Evolutionary conservation across 2,888 invertebrate species (phyloP).

Genomic region (Rhorus exstirpatorius): DNA sequence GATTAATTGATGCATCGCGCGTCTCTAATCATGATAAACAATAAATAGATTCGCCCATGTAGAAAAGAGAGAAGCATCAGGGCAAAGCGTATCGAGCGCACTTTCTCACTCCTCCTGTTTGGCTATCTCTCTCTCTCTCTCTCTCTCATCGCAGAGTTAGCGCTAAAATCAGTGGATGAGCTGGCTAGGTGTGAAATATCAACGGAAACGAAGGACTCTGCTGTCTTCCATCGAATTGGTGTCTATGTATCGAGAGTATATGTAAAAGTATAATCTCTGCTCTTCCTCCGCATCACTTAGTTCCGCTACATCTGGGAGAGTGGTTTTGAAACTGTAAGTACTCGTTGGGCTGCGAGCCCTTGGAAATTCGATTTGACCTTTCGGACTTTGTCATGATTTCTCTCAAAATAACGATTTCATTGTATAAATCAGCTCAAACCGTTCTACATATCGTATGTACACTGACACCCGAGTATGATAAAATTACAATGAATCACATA

Average conservation of each 20-base stretch:
- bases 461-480: too few relatives aligned
- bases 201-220: slow-evolving; percentile 14
- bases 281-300: background rate
- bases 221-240: slow-evolving; percentile 18
- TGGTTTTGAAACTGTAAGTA: slow-evolving; percentile 28
- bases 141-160: slow-evolving; percentile 8
- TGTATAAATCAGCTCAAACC: background rate
- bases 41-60: slow-evolving; percentile 78
- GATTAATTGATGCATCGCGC: slow-evolving; percentile 82
- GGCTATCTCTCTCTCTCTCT: background rate
- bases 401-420: slow-evolving; percentile 6
- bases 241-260: background rate
- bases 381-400: slow-evolving; percentile 6
- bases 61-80: slow-evolving; percentile 50
- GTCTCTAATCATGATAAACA: slow-evolving; percentile 81
- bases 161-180: background rate
- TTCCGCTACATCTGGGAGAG: background rate
- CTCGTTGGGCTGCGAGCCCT: slow-evolving; percentile 14
- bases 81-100: background rate
- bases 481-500: background rate
- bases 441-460: background rate
- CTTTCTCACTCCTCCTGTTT: background rate
- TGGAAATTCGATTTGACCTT: slow-evolving; percentile 23
- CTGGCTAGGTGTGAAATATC: slow-evolving; percentile 17
- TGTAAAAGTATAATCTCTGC: background rate